Evolutionary conservation across 2,113 vertebrate genomes (phyloP), one percentile per base, ranked within the genome.

Genomic region (Scortum barcoo): DNA sequence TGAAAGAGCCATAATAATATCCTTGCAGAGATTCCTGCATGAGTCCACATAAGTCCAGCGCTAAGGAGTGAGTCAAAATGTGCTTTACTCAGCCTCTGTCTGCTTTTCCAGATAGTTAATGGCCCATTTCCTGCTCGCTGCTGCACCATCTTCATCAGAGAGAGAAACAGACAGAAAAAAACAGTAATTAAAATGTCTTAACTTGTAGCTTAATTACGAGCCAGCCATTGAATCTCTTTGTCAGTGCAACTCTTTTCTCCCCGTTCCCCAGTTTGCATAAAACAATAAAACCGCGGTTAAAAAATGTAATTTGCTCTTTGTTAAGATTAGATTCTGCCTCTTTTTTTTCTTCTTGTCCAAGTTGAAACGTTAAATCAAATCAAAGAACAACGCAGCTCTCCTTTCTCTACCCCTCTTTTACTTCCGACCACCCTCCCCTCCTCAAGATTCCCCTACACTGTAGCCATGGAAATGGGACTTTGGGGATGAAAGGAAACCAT

Each of bases 401-500:
- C 66, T 77, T 72, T 81, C 68, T 84, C 36, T 65, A 58, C 24
- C 62, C 50, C 80, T 66, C 80, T 72, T 78, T 86, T 72, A 80
- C 81, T 83, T 79, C 71, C 76, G 19, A 87, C 75, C 84, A 40
- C 63, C 76, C 72, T 67, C 80, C 77, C 82, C 85, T 87, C 68
- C 78, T 71, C 6, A 1, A 88, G 74, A 89, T 88, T 93, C 92
- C 83, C 78, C 86, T 70, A 91, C 87, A 90, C 91, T 89, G 93
- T 91, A 92, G 93, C 91, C 87, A 93, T 92, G 92, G 94, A 93
- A 95, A 95, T 95, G 91, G 81, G 88, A 90, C 92, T 94, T 93
- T 92, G 80, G 88, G 92, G 93, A 95, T 95, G 90, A 95, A 95
- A 95, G 93, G 88, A 92, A 93, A 86, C 92, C 92, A 93, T 95